Percentiles rank a stretch among this genome's conserved stretches.
phyloP scores from a whole-genome alignment of 2,797 vertebrate genomes.

The Microctenopoma stevenorrisi region DNA sequence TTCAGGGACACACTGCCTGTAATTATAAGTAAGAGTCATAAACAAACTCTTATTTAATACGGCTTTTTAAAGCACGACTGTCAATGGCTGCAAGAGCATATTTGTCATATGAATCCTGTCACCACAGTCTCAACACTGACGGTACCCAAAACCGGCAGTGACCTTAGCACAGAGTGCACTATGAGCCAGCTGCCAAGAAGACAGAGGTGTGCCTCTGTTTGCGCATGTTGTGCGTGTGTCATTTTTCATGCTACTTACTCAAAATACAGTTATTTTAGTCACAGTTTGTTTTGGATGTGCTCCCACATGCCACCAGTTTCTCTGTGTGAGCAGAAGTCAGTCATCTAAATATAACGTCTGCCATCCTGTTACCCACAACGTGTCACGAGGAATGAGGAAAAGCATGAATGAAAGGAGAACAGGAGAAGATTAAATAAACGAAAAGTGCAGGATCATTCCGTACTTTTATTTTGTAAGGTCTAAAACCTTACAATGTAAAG shows the following conservation, averaged over 20 bases:
- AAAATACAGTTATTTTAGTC: conserved; percentile 22
- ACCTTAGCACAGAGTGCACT: conserved; percentile 33
- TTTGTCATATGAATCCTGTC: conserved; percentile 66
- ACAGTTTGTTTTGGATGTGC: conserved; percentile 7
- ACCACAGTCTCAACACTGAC: conserved; percentile 63
- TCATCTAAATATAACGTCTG: conserved; percentile 40
- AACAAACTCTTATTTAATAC: conserved; percentile 68
- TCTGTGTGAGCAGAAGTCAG: conserved; percentile 32
- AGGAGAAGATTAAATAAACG: not conserved
- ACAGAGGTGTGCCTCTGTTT: conserved; percentile 36
- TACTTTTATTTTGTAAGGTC: no score
- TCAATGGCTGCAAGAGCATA: conserved; percentile 68
- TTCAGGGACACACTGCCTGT: conserved; percentile 61
- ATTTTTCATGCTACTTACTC: conserved; percentile 11
- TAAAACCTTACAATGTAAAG: no score
- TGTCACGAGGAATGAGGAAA: conserved; percentile 2
- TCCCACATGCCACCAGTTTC: conserved; percentile 12
- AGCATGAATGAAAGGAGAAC: not conserved
- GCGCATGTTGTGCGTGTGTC: conserved; percentile 23
- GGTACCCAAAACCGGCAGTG: conserved; percentile 60
- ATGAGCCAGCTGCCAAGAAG: conserved; percentile 23
- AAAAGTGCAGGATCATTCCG: not conserved
- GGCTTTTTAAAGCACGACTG: conserved; percentile 72
- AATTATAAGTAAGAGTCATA: conserved; percentile 53
- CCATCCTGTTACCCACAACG: conserved; percentile 20